Base-by-base conservation (phyloP, 2,113 vertebrate species). In the Poicephalus meyeri region DNA sequence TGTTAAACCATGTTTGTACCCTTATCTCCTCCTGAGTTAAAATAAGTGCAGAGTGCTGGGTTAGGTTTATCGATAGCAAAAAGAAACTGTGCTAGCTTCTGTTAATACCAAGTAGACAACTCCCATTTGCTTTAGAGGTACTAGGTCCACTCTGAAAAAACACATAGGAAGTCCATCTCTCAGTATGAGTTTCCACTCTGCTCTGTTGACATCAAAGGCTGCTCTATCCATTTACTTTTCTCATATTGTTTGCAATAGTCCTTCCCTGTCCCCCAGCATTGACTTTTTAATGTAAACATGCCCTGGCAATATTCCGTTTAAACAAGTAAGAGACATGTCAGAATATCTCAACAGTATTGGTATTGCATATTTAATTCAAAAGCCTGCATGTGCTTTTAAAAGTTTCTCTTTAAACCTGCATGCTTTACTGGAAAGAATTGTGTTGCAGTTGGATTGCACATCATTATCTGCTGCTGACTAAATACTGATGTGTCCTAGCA, bases 1-100 rank as follows among this genome's bases (percentile, higher is more conserved):
- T 97, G 88, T 97, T 97, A 95, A 97, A 97, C 93, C 96, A 96
- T 96, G 93, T 95, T 95, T 97, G 88, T 95, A 94, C 53, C 90
- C 82, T 90, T 95, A 88, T 91, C 93, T 96, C 93, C 93, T 96
- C 95, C 95, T 96, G 95, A 96, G 95, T 94, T 96, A 86, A 88
- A 94, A 66, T 77, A 91, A 96, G 95, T 96, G 90, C 82, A 91
- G 95, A 81, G 91, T 95, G 85, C 83, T 68, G 80, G 88, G 69
- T 93, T 78, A 80, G 86, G 80, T 76, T 84, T 29, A 52, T 29
- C 0, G 2, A 76, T 6, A 92, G 86, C 71, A 90, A 70, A 88
- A 90, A 80, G 94, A 85, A 93, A 70, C 33, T 41, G 68, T 77
- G 53, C 89, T 88, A 91, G 42, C 46, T 85, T 95, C 63, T 77